Evolutionary conservation across 1,140 invertebrate species (phyloP), one percentile per base, ranked within the genome.

Genomic region (Gryllus bimaculatus): DNA sequence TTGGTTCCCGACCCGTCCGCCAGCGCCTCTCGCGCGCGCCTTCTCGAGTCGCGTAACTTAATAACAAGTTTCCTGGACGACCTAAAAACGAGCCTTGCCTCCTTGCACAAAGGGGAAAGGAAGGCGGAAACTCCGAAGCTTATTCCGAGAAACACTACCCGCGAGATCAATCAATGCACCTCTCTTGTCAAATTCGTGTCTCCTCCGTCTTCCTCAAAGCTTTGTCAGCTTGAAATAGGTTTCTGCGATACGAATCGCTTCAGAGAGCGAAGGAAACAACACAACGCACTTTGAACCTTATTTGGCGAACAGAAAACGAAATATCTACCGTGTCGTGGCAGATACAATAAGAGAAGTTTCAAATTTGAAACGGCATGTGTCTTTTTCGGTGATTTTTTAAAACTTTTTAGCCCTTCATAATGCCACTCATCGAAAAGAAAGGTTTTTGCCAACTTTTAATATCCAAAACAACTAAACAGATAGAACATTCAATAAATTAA

Each of bases 181-280:
- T 66, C 54, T 66, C 54, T 66, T 66, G 54, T 66, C 54, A 66
- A 66, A 66, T 66, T 66, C 54, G 54, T 66, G 54, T 66, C 54
- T 66, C 54, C 54, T 66, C 7, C 54, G 54, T 66, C 54, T 10
- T 66, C 54, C 18, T 66, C 54, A 66, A 66, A 66, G 54, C 54
- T 66, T 66, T 66, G 54, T 66, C 54, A 66, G 54, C 54, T 66
- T 66, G 54, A 66, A 66, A 66, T 66, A 18, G 54, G 54, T 66
- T 66, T 66, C 0, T 18, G 54, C 10, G 54, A 66, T 66, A 18
- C 10, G 54, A 66, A 66, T 66, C 54, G 10, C 10, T 66, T 13
- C 54, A 10, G 26, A 66, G 18, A 66, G 54, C 2, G 18, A 66
- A 66, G 18, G 54, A 66, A 66, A 66, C 54, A 66, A 66, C 10